Evolutionary conservation across 2,797 vertebrate genomes (phyloP).

Genomic region (Cossypha polioptera): DNA sequence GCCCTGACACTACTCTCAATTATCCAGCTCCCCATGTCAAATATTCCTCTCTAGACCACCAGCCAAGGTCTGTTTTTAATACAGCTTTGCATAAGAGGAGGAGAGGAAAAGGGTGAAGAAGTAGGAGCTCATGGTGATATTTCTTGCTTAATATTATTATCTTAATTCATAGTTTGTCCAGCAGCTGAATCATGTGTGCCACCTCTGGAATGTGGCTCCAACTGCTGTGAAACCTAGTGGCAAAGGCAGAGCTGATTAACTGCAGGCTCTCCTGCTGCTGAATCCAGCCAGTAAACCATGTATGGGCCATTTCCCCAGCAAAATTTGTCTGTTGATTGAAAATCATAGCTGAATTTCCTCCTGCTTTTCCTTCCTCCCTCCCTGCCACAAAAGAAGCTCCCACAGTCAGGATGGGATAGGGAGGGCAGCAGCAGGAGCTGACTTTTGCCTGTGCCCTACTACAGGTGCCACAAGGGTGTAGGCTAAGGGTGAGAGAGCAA

Average conservation of each 20-base stretch:
- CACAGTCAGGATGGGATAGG: not conserved
- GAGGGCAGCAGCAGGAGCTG: not conserved
- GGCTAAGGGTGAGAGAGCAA: not conserved
- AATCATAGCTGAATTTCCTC: not conserved
- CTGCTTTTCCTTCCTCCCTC: not conserved
- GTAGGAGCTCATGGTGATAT: slow-evolving; percentile 17
- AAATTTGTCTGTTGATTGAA: not conserved
- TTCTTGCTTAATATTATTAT: slow-evolving; percentile 32
- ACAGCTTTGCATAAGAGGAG: not conserved
- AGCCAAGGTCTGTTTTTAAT: not conserved
- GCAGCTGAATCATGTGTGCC: not conserved
- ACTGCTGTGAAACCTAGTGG: slow-evolving; percentile 2
- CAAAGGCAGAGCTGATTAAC: slow-evolving; percentile 22
- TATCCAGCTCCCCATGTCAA: not conserved
- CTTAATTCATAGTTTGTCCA: slow-evolving; percentile 55
- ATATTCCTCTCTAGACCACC: not conserved
- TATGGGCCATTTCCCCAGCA: not conserved
- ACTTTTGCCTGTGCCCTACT: not conserved
- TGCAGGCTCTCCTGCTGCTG: not conserved
- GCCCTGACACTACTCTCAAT: rapidly evolving
- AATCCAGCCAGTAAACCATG: not conserved
- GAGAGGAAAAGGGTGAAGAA: slow-evolving; percentile 21
- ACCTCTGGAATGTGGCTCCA: slow-evolving; percentile 27
- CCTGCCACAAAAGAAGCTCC: not conserved
- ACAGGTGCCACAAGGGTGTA: not conserved